A percentile compares a stretch with the other conserved stretches of the same genome.
Evolutionary conservation across 2,888 invertebrate species (phyloP).

Genomic region (Sinopyrophorus schimmeli): DNA sequence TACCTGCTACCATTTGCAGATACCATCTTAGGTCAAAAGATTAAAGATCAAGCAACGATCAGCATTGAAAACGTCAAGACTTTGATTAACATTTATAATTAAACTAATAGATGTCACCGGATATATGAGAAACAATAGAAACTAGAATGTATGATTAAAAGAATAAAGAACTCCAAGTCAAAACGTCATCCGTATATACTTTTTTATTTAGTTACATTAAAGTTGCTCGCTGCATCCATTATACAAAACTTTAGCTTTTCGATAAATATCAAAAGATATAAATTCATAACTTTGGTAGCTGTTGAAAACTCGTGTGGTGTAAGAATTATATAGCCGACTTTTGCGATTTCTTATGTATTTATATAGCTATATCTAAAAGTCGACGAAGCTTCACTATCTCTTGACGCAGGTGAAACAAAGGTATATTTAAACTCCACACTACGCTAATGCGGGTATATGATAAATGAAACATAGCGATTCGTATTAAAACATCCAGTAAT

Average conservation of each 20-base stretch:
- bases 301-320: too few species aligned
- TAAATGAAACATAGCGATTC: slow-evolving; percentile 24
- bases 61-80: slow-evolving; percentile 31
- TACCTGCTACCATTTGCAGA: slow-evolving; percentile 32
- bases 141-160: slow-evolving; percentile 29
- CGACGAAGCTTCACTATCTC: slow-evolving; percentile 25
- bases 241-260: too few species aligned
- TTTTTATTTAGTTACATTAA: slow-evolving; percentile 2
- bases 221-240: too few species aligned
- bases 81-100: slow-evolving; percentile 47
- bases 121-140: slow-evolving; percentile 41
- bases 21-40: slow-evolving; percentile 47
- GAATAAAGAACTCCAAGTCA: slow-evolving; percentile 12
- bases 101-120: slow-evolving; percentile 42
- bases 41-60: slow-evolving; percentile 48
- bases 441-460: slow-evolving; percentile 27
- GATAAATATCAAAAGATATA: too few species aligned
- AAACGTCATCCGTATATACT: slow-evolving; percentile 16
- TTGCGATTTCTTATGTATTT: too few species aligned
- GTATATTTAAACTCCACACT: too few species aligned
- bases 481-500: slow-evolving; percentile 23
- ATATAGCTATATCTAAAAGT: too few species aligned
- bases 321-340: too few species aligned
- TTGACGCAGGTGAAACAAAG: slow-evolving; percentile 25
- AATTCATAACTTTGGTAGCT: too few species aligned